These are phyloP conservation scores for Burhinus bistriatus DNA, from an alignment of 2,113 vertebrate genomes.

Conservation along the genomic window DNA sequence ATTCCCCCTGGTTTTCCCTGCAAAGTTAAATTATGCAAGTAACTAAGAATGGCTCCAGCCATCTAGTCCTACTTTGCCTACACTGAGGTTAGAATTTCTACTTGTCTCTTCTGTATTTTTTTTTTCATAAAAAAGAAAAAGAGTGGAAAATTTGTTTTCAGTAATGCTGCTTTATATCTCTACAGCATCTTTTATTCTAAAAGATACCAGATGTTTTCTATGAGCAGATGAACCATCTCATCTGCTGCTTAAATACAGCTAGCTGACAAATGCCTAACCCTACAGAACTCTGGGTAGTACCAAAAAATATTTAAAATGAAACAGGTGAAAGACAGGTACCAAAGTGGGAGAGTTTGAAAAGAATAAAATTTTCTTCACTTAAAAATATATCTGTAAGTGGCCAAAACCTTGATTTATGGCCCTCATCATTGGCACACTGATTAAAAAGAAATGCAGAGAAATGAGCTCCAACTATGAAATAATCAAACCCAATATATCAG, in stretches of 20 bases:
- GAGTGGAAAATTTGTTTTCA: background rate
- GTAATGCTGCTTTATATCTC: background rate
- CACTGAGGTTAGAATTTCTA: background rate
- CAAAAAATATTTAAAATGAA: background rate
- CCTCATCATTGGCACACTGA: accelerated
- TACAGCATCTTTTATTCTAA: background rate
- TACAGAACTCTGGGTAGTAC: background rate
- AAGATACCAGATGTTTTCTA: background rate
- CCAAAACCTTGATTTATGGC: background rate
- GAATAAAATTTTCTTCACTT: background rate
- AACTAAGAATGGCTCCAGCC: background rate
- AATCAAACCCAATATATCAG: background rate
- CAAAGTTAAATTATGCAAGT: background rate
- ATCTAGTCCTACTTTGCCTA: background rate
- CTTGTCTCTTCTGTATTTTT: background rate
- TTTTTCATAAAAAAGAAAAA: background rate
- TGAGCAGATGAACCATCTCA: background rate
- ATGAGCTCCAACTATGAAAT: background rate
- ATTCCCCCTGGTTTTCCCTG: background rate
- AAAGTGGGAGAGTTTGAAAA: background rate
- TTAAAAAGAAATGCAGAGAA: background rate
- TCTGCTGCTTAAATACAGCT: background rate
- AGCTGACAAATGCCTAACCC: background rate
- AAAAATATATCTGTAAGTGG: background rate
- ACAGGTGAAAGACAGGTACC: background rate